Evolutionary conservation across 2,113 vertebrate species (phyloP).

Genomic region (Pipra filicauda): DNA sequence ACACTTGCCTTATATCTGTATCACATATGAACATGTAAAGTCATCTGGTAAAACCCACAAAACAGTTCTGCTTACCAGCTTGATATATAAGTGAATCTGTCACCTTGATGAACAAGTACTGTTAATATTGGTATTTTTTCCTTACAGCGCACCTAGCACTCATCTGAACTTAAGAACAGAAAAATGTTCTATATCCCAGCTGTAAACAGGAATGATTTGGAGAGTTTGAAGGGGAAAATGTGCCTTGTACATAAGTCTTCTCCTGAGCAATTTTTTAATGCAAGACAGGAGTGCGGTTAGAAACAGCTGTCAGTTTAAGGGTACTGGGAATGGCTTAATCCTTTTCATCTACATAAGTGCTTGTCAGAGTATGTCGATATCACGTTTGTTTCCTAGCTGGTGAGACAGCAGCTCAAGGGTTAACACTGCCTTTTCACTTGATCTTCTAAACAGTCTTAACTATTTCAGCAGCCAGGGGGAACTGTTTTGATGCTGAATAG

Average conservation of each 20-base stretch:
- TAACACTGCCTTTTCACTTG: not conserved
- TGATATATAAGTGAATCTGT: not conserved
- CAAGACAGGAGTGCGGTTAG: not conserved
- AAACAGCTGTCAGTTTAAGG: not conserved
- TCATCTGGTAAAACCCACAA: not conserved
- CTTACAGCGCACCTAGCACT: not conserved
- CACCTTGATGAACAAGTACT: not conserved
- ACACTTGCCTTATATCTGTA: not conserved
- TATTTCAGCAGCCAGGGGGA: not conserved
- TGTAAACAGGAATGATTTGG: not conserved
- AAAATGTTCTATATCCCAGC: not conserved
- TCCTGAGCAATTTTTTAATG: too few relatives aligned
- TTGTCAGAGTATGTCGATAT: not conserved
- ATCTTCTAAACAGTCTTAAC: not conserved
- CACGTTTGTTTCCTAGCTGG: not conserved
- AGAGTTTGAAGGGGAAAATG: not conserved
- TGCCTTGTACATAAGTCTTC: not conserved
- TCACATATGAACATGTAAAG: rapidly evolving
- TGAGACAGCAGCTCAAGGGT: not conserved
- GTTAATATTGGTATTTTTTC: not conserved
- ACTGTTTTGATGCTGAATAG: not conserved
- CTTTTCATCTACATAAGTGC: not conserved
- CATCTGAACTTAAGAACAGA: not conserved
- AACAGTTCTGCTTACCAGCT: not conserved
- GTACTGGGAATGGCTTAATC: not conserved